Percentiles rank a stretch among this genome's conserved stretches.
phyloP scores from a whole-genome alignment of 2,888 invertebrate species.

The Mimumesa dahlbomi region DNA sequence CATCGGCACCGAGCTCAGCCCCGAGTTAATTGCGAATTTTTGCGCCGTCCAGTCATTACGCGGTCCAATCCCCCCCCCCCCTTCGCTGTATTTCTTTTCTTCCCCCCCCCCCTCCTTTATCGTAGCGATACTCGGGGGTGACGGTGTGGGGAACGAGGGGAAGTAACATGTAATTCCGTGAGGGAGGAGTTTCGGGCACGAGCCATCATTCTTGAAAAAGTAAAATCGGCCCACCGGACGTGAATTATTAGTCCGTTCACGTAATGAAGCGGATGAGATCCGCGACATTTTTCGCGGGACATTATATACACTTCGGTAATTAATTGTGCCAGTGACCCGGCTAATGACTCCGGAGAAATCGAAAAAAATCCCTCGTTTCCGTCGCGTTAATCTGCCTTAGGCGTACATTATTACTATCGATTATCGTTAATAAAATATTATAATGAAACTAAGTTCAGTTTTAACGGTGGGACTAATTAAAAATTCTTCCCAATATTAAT shows the following conservation, averaged over 20 bases:
- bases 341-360: no score
- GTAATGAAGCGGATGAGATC: constrained; percentile 23
- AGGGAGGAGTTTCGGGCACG: constrained; percentile 47
- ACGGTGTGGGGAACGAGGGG: neutral
- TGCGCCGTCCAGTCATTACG: constrained; percentile 68
- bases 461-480: no score
- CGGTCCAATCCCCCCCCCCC: constrained; percentile 1
- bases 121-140: neutral
- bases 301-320: no score
- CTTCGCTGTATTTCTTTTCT: neutral
- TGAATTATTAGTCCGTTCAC: constrained; percentile 50
- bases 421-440: no score
- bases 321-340: no score
- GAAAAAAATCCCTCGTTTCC: no score
- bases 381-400: no score
- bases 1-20: constrained; percentile 66
- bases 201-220: constrained; percentile 56
- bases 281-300: constrained; percentile 20
- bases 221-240: constrained; percentile 54
- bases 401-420: no score
- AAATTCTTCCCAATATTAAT: no score
- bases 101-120: neutral
- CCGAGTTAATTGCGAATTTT: constrained; percentile 76
- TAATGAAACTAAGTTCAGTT: no score
- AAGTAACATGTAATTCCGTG: constrained; percentile 42